Evolutionary conservation across 2,888 invertebrate species (phyloP).

Genomic region (Atherix ibis): DNA sequence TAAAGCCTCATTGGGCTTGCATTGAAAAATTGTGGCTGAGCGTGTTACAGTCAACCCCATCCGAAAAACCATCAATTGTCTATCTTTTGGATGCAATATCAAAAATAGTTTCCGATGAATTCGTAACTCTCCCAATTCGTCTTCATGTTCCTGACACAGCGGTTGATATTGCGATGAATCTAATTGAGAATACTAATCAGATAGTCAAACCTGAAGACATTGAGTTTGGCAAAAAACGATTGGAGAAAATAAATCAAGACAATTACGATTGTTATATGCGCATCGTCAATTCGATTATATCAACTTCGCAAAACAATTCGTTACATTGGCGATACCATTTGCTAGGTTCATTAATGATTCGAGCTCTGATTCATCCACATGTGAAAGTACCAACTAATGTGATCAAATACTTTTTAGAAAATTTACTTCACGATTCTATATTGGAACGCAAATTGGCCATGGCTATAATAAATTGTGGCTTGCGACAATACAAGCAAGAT

Average conservation of each 20-base stretch:
- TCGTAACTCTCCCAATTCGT: conserved; percentile 46
- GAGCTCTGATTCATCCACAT: conserved; percentile 55
- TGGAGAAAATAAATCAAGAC: conserved; percentile 31
- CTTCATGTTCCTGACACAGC: conserved; percentile 38
- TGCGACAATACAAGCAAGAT: conserved; percentile 56
- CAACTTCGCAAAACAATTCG: conserved; percentile 12
- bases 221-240: conserved; percentile 24
- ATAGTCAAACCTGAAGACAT: conserved; percentile 26
- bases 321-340: conserved; percentile 73
- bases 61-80: conserved; percentile 72
- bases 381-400: conserved; percentile 45
- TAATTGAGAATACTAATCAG: conserved; percentile 13
- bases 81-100: conserved; percentile 40
- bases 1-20: conserved; percentile 57
- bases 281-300: conserved; percentile 34
- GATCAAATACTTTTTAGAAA: conserved; percentile 46
- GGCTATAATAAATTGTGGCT: conserved; percentile 41
- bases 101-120: conserved; percentile 40
- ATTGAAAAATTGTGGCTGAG: conserved; percentile 61
- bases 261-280: conserved; percentile 38
- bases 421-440: conserved; percentile 61
- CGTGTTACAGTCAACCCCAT: conserved; percentile 57
- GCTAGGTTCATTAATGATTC: conserved; percentile 57
- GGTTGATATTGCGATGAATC: conserved; percentile 33
- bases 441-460: conserved; percentile 58